Evolutionary conservation across 2,888 invertebrate species (phyloP).

Genomic region (Cryptosula pallasiana): DNA sequence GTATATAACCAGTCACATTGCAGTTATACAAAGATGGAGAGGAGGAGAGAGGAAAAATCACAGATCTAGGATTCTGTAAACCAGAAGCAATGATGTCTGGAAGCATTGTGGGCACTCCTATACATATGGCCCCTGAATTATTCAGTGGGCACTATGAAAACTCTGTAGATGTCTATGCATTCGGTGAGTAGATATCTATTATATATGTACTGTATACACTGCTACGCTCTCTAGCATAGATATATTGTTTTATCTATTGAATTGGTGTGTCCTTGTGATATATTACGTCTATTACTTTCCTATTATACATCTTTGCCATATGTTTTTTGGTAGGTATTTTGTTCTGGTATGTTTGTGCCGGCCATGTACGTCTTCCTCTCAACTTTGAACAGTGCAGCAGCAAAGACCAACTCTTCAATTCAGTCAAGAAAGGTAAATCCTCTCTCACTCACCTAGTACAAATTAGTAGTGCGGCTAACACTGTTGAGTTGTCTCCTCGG

Average conservation of each 20-base stretch:
- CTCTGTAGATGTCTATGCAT: constrained; percentile 81
- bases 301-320: no score
- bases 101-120: constrained; percentile 75
- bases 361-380: constrained; percentile 70
- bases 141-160: constrained; percentile 74
- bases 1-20: no score
- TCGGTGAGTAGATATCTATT: constrained; percentile 63
- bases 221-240: no score
- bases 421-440: constrained; percentile 69
- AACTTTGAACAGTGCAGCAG: constrained; percentile 77
- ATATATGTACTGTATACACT: no score
- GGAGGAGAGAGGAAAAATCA: constrained; percentile 65
- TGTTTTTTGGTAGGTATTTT: no score
- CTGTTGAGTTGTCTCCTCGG: no score
- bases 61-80: constrained; percentile 84
- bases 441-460: no score
- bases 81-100: constrained; percentile 86
- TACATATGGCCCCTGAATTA: constrained; percentile 87
- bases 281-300: no score
- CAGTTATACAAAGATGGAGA: constrained; percentile 63
- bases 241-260: no score
- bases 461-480: no score
- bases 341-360: constrained; percentile 85
- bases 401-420: constrained; percentile 79
- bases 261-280: no score